Conservation (phyloP, 2,797 vertebrate species). For the Acanthornis magna region DNA sequence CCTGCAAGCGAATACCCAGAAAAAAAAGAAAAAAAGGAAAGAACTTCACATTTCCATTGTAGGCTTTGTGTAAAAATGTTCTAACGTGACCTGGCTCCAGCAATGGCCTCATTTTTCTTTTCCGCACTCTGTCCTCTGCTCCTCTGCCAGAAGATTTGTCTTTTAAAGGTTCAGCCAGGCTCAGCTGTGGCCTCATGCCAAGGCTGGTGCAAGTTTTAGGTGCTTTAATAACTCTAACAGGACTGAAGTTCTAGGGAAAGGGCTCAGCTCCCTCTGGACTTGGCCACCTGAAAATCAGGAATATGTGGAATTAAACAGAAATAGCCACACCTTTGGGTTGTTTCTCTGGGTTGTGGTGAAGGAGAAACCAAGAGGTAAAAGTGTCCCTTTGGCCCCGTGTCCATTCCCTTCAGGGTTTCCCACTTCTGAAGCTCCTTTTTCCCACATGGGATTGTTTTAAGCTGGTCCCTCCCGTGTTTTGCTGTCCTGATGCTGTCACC, state of each 20-base stretch:
- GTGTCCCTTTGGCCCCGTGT: neutral
- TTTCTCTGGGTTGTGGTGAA: neutral
- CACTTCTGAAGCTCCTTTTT: neutral
- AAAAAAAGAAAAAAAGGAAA: neutral
- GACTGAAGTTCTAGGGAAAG: neutral
- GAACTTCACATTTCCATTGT: rapidly evolving
- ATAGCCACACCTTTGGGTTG: neutral
- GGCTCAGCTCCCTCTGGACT: neutral
- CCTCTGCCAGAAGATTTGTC: neutral
- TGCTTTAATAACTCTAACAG: neutral
- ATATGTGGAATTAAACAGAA: neutral
- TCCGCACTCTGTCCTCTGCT: neutral
- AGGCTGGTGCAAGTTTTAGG: neutral
- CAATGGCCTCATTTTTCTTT: neutral
- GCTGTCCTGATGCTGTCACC: neutral
- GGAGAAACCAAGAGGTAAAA: neutral
- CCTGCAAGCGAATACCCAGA: neutral
- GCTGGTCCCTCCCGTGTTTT: neutral
- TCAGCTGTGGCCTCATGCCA: neutral
- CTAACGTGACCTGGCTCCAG: neutral
- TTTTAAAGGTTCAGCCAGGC: neutral
- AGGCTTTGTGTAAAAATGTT: neutral
- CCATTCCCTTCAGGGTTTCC: rapidly evolving
- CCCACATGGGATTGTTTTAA: neutral
- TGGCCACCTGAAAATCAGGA: neutral